phyloP scores from a whole-genome alignment of 2,888 invertebrate species.

The Brenthis daphne region DNA sequence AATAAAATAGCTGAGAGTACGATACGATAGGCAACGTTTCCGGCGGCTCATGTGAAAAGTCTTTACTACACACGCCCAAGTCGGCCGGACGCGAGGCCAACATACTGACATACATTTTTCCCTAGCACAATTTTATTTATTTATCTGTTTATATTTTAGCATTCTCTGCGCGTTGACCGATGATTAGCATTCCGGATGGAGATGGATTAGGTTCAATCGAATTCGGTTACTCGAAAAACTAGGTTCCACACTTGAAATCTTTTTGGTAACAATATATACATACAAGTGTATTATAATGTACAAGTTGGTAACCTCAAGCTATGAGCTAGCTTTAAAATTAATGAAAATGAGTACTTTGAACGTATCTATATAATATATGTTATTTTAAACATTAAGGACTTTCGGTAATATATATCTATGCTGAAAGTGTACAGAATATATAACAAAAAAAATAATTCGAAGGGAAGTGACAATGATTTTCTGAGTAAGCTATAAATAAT shows the following conservation, averaged over 20 bases:
- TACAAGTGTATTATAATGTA: neutral
- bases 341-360: too few species aligned
- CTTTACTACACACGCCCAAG: conserved; percentile 43
- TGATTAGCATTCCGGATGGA: conserved; percentile 55
- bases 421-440: too few species aligned
- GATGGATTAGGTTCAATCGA: conserved; percentile 46
- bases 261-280: neutral
- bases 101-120: conserved; percentile 74
- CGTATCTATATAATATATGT: too few species aligned
- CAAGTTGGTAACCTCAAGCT: too few species aligned
- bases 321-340: too few species aligned
- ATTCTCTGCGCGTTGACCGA: conserved; percentile 53
- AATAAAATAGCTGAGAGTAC: conserved; percentile 10
- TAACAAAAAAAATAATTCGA: too few species aligned
- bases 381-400: too few species aligned
- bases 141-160: conserved; percentile 58
- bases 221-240: conserved; percentile 37
- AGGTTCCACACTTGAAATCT: neutral
- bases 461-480: too few species aligned
- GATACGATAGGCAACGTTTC: conserved; percentile 11
- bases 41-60: conserved; percentile 22
- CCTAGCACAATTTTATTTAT: conserved; percentile 65
- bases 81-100: conserved; percentile 52
- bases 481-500: too few species aligned
- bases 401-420: too few species aligned